A percentile compares a stretch with the other conserved stretches of the same genome.
phyloP scores from a whole-genome alignment of 2,888 invertebrate species.

The Amblyjoppa proteus region DNA sequence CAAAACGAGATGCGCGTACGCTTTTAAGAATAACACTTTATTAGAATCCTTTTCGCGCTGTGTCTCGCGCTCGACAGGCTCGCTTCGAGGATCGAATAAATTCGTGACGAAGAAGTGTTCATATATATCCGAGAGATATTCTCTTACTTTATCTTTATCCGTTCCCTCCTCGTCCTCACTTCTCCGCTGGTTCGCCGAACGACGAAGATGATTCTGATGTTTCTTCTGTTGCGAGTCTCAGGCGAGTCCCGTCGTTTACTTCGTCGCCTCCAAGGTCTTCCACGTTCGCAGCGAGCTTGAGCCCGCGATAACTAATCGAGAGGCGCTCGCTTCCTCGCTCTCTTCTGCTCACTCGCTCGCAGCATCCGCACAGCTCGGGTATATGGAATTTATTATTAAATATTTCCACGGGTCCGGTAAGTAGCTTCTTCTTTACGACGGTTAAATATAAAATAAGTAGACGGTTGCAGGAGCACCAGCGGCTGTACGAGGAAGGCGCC shows the following conservation, averaged over 20 bases:
- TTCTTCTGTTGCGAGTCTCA: not conserved
- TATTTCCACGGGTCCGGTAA: slow-evolving; percentile 81
- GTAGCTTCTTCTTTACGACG: slow-evolving; percentile 84
- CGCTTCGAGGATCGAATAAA: slow-evolving; percentile 14
- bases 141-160: not conserved
- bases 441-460: slow-evolving; percentile 85
- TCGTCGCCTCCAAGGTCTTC: slow-evolving; percentile 7
- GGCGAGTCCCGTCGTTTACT: not conserved
- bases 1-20: slow-evolving; percentile 4
- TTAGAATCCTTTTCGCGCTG: slow-evolving; percentile 25
- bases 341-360: slow-evolving; percentile 28
- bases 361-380: slow-evolving; percentile 49
- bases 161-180: not conserved
- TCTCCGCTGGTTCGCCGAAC: not conserved
- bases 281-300: slow-evolving; percentile 3
- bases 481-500: slow-evolving; percentile 62
- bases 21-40: slow-evolving; percentile 24
- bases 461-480: slow-evolving; percentile 74
- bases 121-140: not conserved
- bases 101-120: slow-evolving; percentile 12
- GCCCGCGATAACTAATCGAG: slow-evolving; percentile 43
- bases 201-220: slow-evolving; percentile 6
- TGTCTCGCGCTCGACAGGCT: slow-evolving; percentile 10
- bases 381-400: slow-evolving; percentile 81
- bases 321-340: slow-evolving; percentile 25